These are phyloP conservation scores for Eurytoma adleriae DNA, from an alignment of 2,888 invertebrate species.

Conservation along the genomic window DNA sequence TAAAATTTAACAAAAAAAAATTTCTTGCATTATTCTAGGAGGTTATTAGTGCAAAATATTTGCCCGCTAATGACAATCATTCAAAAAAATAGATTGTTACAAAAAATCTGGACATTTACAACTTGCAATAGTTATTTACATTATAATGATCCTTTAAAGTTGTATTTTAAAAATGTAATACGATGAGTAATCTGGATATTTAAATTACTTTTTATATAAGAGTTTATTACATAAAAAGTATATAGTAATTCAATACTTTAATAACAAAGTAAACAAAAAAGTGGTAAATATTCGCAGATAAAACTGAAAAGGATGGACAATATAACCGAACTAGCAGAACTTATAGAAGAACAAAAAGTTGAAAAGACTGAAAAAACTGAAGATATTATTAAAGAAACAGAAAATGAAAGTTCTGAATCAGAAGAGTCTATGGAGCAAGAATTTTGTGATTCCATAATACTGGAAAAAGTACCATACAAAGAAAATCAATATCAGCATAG, in stretches of 20 bases:
- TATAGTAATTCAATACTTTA: not conserved
- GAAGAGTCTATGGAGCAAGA: conserved; percentile 8
- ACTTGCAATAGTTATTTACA: not conserved
- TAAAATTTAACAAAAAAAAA: not conserved
- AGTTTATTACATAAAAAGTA: not conserved
- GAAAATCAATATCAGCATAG: conserved; percentile 34
- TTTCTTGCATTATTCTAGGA: not conserved
- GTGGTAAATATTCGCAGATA: not conserved
- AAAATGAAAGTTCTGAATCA: conserved; percentile 1
- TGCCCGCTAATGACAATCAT: not conserved
- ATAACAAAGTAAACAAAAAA: not conserved
- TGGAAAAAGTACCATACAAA: conserved; percentile 33
- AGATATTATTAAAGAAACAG: not conserved
- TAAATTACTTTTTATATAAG: not conserved
- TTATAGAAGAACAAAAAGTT: conserved; percentile 35
- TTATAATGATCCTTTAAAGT: not conserved
- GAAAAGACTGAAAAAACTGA: not conserved
- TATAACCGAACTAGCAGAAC: conserved; percentile 32
- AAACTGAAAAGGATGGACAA: conserved; percentile 24
- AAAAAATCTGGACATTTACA: no score
- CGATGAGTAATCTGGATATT: not conserved
- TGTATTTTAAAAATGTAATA: conserved; percentile 20
- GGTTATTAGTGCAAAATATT: not conserved
- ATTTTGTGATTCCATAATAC: not conserved
- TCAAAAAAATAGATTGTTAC: no score